Conservation (phyloP, 1,140 invertebrate genomes). For the Ceratina australensis region DNA sequence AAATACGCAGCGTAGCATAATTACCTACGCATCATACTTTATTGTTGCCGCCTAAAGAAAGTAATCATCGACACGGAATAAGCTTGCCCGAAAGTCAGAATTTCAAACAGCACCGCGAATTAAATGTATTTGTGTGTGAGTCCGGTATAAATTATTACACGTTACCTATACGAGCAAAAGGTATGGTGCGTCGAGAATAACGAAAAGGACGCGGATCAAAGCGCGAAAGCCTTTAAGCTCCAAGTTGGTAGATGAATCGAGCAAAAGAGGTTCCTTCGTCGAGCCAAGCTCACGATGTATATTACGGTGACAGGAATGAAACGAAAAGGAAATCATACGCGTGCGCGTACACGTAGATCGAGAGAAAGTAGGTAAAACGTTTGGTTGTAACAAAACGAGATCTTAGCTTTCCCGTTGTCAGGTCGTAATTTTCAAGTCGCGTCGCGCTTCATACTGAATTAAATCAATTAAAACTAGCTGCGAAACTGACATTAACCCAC, state of each 20-base stretch:
- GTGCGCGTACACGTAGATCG: neutral
- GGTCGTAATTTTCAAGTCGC: slow-evolving; percentile 16
- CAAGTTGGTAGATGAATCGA: slow-evolving; percentile 56
- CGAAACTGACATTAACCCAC: too few species aligned
- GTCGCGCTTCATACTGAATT: neutral
- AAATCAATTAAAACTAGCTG: neutral
- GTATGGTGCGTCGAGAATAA: slow-evolving; percentile 10
- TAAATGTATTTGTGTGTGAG: too few species aligned
- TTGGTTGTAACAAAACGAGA: too few species aligned
- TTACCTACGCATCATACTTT: too few species aligned
- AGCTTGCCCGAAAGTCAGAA: too few species aligned
- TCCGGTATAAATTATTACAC: too few species aligned
- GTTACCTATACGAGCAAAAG: too few species aligned
- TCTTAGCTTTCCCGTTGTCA: neutral
- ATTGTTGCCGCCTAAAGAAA: too few species aligned
- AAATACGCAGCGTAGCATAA: too few species aligned
- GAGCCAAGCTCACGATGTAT: neutral
- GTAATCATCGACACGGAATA: too few species aligned
- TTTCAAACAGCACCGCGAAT: too few species aligned
- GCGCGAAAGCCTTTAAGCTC: slow-evolving; percentile 58
- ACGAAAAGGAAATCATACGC: neutral
- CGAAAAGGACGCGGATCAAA: slow-evolving; percentile 31
- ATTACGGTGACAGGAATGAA: neutral
- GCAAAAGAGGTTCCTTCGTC: slow-evolving; percentile 60
- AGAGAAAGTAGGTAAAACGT: neutral